A percentile compares a stretch with the other conserved stretches of the same genome.
phyloP scores from a whole-genome alignment of 1,140 invertebrate species.

The Holcopasites calliopsidis region DNA sequence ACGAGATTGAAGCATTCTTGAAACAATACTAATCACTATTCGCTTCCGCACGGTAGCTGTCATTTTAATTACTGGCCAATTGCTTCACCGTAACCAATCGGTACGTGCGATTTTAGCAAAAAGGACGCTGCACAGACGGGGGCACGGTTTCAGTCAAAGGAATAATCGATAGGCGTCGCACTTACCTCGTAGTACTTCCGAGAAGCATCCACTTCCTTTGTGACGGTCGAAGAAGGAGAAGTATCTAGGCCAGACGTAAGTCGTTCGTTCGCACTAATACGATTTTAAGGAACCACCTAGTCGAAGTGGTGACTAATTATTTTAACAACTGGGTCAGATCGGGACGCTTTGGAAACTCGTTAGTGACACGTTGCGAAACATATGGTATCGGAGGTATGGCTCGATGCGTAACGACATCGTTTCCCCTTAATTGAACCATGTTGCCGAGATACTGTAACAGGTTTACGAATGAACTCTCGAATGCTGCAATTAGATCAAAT shows the following conservation, averaged over 20 bases:
- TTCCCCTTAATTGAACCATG: slow-evolving; percentile 18
- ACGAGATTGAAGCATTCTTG: neutral
- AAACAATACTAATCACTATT: no score
- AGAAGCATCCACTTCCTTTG: slow-evolving; percentile 11
- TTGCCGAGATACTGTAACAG: neutral
- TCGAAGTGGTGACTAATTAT: neutral
- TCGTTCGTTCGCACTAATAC: neutral
- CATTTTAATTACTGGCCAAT: no score
- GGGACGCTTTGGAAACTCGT: neutral
- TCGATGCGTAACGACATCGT: neutral
- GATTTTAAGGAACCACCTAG: neutral
- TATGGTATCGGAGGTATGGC: no score
- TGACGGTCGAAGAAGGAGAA: neutral
- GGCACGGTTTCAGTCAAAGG: neutral
- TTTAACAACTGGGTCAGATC: slow-evolving; percentile 29
- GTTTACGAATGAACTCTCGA: neutral
- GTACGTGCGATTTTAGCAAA: no score
- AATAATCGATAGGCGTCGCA: neutral
- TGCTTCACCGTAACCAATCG: no score
- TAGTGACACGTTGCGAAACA: neutral
- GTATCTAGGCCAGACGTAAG: neutral
- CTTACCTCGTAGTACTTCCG: neutral
- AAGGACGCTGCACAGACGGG: neutral
- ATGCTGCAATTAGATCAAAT: neutral
- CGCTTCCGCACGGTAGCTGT: no score